Base-by-base conservation (phyloP, 1,140 invertebrate genomes). In the Idris sp. region DNA sequence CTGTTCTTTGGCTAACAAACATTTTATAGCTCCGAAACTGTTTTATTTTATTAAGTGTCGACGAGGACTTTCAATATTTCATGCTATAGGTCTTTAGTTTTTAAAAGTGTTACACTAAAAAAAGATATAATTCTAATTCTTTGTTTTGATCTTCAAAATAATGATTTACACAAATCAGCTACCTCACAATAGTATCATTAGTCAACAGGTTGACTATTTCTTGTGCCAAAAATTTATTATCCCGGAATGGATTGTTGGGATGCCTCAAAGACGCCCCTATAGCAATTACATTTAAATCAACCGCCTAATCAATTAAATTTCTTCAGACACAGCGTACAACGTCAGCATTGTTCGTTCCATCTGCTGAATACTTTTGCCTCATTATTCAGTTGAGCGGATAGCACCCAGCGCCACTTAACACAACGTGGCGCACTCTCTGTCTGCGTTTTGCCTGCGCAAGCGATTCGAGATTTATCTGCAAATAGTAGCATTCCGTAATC, bases 261-360 rank as follows among this genome's bases (percentile, higher is more conserved):
- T 26, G 13, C 44, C n/a, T n/a, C n/a, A n/a, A n/a, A n/a, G 46
- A 51, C 53, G 56, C 31, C 31, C 49, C 46, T n/a, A n/a, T 48
- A 48, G 40, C 67, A 71, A 71, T 71, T 71, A 62, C 67, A 62
- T 48, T 56, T 33, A 71, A 71, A 71, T 71, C 56, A 44, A 68
- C 56, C 49, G 48, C 41, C 48, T 62, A 62, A 74, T 74, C 56
- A 74, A 74, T 74, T 74, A 74, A 68, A 62, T 68, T 67, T 61
- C 71, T 38, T 51, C 48, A 14, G 46, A 41, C 62, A 31, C 15
- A 49, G n/a, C 35, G 22, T 49, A 40, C 62, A 33, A 26, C 59
- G 62, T 74, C 62, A 67, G 71, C 62, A 53, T 58, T 61, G 54
- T 64, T 67, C 61, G 54, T 64, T 67, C 61, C 46, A 61, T 59